Conservation (phyloP, 1,140 invertebrate genomes). For the Rhyacophila brunnea region DNA sequence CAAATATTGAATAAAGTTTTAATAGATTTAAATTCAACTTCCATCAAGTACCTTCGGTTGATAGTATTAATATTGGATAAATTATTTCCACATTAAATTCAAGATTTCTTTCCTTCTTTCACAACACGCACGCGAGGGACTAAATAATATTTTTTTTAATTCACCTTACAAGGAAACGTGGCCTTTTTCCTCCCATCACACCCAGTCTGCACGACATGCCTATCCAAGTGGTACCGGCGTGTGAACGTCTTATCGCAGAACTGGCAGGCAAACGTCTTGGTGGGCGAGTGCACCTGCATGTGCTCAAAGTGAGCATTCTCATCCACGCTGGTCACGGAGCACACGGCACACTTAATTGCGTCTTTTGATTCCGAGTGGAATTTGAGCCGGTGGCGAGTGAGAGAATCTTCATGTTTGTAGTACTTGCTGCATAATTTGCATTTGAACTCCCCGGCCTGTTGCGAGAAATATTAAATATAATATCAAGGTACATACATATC, state of each 20-base stretch:
- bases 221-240: slow-evolving; percentile 72
- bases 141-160: not conserved
- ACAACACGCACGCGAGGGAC: too few species aligned
- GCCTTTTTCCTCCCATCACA: slow-evolving; percentile 62
- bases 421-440: slow-evolving; percentile 38
- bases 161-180: slow-evolving; percentile 63
- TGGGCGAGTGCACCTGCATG: slow-evolving; percentile 1
- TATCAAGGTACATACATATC: too few species aligned
- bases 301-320: slow-evolving; percentile 7
- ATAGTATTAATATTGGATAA: too few species aligned
- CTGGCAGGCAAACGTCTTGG: slow-evolving; percentile 36
- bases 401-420: slow-evolving; percentile 17
- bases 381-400: slow-evolving; percentile 9
- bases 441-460: slow-evolving; percentile 50
- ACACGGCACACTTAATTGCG: slow-evolving; percentile 13
- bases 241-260: slow-evolving; percentile 68
- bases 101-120: too few species aligned
- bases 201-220: slow-evolving; percentile 71
- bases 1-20: too few species aligned
- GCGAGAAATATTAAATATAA: too few species aligned
- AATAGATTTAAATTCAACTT: too few species aligned
- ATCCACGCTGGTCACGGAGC: slow-evolving; percentile 13
- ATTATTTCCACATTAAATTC: too few species aligned
- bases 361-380: slow-evolving; percentile 11
- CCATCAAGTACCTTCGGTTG: too few species aligned